Conservation (phyloP, 2,888 invertebrate species). For the Ectobius pallidus region DNA sequence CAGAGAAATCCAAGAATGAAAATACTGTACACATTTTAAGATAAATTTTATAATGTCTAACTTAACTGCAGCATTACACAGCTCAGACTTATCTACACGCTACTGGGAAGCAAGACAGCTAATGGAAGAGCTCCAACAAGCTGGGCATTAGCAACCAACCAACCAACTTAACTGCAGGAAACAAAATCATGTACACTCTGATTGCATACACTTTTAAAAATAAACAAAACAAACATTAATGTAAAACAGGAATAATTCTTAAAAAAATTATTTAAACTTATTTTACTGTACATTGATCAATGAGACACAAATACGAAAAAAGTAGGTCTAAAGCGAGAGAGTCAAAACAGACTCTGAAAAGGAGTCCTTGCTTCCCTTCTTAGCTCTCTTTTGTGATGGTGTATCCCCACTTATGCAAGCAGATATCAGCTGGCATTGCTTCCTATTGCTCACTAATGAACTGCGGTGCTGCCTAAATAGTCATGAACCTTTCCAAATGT, state of each 20-base stretch:
- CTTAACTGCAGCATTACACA: background rate
- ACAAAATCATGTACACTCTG: background rate
- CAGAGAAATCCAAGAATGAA: background rate
- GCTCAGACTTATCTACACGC: too few species aligned
- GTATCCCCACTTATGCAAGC: background rate
- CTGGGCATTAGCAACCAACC: too few species aligned
- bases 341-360: background rate
- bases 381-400: background rate
- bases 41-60: background rate
- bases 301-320: too few species aligned
- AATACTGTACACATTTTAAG: background rate
- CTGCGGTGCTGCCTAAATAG: conserved; percentile 17
- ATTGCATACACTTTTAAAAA: background rate
- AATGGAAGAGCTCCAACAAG: too few species aligned
- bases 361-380: background rate
- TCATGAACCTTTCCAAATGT: conserved; percentile 17
- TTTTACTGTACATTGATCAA: background rate
- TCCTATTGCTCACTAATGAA: conserved; percentile 23
- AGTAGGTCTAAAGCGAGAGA: background rate
- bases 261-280: conserved; percentile 8
- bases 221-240: background rate
- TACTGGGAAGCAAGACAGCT: too few species aligned
- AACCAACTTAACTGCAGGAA: background rate
- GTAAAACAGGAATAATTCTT: background rate
- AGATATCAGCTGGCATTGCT: conserved; percentile 2